These are phyloP conservation scores for Phengaris arion DNA, from an alignment of 2,888 invertebrate genomes.

Conservation along the genomic window DNA sequence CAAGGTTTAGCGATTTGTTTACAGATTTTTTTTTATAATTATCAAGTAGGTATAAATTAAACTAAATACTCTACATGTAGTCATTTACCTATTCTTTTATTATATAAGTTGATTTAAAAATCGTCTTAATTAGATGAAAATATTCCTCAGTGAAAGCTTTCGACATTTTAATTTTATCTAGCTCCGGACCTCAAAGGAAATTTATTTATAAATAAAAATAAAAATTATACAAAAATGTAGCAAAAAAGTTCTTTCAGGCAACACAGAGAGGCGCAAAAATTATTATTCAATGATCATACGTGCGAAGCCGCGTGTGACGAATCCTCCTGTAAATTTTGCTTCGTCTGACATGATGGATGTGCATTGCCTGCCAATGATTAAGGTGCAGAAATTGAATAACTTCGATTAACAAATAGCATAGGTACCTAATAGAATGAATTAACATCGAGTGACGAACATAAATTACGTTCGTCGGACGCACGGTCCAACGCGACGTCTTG, in stretches of 20 bases:
- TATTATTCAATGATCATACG: constrained; percentile 21
- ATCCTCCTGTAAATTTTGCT: constrained; percentile 27
- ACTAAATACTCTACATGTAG: too few relatives aligned
- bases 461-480: neutral
- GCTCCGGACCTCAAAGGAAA: too few relatives aligned
- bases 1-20: too few relatives aligned
- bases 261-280: constrained; percentile 5
- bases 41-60: too few relatives aligned
- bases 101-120: too few relatives aligned
- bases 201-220: neutral
- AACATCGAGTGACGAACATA: neutral
- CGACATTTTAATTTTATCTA: too few relatives aligned
- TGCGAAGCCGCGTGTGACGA: constrained; percentile 21
- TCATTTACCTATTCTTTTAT: too few relatives aligned
- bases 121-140: too few relatives aligned
- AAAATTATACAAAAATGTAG: constrained; percentile 1
- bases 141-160: too few relatives aligned
- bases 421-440: constrained; percentile 1
- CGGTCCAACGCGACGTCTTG: neutral
- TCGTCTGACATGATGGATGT: constrained; percentile 28
- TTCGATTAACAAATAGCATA: constrained; percentile 19
- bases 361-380: constrained; percentile 12
- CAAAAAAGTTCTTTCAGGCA: constrained; percentile 11
- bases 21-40: too few relatives aligned
- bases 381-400: constrained; percentile 22